Evolutionary conservation across 2,797 vertebrate species (phyloP).

Genomic region (Poecilia velifera): DNA sequence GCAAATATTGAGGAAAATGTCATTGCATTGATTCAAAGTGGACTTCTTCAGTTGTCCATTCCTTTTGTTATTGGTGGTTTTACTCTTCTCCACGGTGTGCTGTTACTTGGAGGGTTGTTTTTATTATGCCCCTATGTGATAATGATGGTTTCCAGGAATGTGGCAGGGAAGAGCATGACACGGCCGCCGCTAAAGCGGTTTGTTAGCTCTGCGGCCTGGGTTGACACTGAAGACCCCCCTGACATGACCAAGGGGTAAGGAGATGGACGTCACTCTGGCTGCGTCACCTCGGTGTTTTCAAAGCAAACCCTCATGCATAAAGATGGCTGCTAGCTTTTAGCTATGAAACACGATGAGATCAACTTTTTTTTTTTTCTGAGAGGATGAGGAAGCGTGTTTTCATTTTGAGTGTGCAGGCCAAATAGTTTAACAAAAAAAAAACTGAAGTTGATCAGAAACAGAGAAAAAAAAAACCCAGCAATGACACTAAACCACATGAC

Average conservation of each 20-base stretch:
- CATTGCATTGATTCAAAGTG: background rate
- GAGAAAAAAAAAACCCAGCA: background rate
- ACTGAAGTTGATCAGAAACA: background rate
- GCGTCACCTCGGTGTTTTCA: slow-evolving; percentile 1
- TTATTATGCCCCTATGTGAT: slow-evolving; percentile 59
- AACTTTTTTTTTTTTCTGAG: background rate
- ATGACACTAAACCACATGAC: slow-evolving; percentile 12
- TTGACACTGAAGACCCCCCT: slow-evolving; percentile 84
- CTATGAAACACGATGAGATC: background rate
- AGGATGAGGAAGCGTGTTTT: background rate
- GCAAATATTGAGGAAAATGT: background rate
- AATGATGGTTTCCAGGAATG: slow-evolving; percentile 79
- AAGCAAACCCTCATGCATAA: slow-evolving; percentile 36
- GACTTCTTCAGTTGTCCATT: background rate
- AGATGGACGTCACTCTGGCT: slow-evolving; percentile 24
- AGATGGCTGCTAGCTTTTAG: slow-evolving; percentile 38
- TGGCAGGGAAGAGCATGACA: slow-evolving; percentile 83
- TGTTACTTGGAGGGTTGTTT: slow-evolving; percentile 44
- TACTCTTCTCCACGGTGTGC: slow-evolving; percentile 1
- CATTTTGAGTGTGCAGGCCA: background rate
- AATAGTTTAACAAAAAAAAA: background rate
- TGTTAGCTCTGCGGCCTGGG: slow-evolving; percentile 90
- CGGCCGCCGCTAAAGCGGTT: slow-evolving; percentile 90
- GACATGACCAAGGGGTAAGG: slow-evolving; percentile 85
- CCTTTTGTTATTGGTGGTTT: slow-evolving; percentile 9